Percentiles rank a stretch among this genome's conserved stretches.
Conservation (phyloP, 2,797 vertebrate species). For the Gadopsis bispinosus region DNA sequence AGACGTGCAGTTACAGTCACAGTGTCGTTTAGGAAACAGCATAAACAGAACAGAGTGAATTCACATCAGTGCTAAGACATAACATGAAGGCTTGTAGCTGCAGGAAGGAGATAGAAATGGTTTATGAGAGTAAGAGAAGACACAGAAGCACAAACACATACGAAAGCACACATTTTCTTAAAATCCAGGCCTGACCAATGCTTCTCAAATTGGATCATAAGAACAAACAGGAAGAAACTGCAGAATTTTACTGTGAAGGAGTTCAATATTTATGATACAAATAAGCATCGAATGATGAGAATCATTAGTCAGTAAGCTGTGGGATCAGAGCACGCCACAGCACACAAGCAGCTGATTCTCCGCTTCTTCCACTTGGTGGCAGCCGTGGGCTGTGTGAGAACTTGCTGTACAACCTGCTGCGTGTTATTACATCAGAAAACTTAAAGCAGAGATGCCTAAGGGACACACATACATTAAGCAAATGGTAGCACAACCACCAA, state of each 20-base stretch:
- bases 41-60: conserved; percentile 32
- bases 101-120: conserved; percentile 58
- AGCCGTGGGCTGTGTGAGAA: conserved; percentile 44
- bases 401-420: conserved; percentile 72
- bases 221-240: background rate
- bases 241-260: background rate
- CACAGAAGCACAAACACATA: conserved; percentile 25
- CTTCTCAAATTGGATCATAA: conserved; percentile 42
- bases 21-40: conserved; percentile 23
- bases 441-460: conserved; percentile 72
- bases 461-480: conserved; percentile 77
- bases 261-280: background rate
- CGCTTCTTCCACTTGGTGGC: conserved; percentile 76
- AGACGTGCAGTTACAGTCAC: conserved; percentile 28
- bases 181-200: conserved; percentile 49
- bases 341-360: conserved; percentile 23
- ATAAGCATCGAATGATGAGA: conserved; percentile 34
- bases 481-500: conserved; percentile 66
- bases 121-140: conserved; percentile 29
- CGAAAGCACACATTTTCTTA: conserved; percentile 25
- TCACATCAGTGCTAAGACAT: conserved; percentile 38
- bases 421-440: conserved; percentile 79
- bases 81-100: conserved; percentile 57
- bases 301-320: conserved; percentile 44
- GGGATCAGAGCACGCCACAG: conserved; percentile 27